Conservation (phyloP, 2,888 invertebrate genomes). For the Cantharis rufa region DNA sequence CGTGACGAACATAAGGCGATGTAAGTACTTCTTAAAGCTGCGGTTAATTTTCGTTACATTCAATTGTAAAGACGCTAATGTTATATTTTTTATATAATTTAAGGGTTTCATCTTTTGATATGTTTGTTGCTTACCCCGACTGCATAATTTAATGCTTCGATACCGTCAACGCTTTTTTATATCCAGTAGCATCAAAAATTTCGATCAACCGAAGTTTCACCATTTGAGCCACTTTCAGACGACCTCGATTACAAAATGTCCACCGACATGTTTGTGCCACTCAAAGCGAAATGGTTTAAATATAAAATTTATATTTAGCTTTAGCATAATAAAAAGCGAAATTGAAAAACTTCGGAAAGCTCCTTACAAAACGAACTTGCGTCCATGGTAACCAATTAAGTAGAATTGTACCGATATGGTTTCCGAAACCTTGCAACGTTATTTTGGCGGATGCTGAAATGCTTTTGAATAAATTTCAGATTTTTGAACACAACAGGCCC, state of each 20-base stretch:
- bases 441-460: conserved; percentile 19
- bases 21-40: background rate
- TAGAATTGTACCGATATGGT: conserved; percentile 14
- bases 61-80: background rate
- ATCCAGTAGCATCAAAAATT: no score
- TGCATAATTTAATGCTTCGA: background rate
- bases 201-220: background rate
- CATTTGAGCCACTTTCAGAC: background rate
- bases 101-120: background rate
- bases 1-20: background rate
- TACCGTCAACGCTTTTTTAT: background rate
- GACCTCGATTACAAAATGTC: background rate
- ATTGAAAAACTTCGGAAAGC: background rate
- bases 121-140: background rate
- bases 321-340: background rate
- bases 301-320: background rate
- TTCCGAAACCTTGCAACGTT: conserved; percentile 21
- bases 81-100: background rate
- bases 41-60: background rate
- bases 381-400: conserved; percentile 28
- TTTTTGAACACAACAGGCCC: background rate
- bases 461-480: background rate
- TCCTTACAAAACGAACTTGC: conserved; percentile 9
- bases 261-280: background rate
- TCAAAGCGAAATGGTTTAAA: background rate